Evolutionary conservation across 2,888 invertebrate genomes (phyloP).

Genomic region (Monoplex corrugatus): DNA sequence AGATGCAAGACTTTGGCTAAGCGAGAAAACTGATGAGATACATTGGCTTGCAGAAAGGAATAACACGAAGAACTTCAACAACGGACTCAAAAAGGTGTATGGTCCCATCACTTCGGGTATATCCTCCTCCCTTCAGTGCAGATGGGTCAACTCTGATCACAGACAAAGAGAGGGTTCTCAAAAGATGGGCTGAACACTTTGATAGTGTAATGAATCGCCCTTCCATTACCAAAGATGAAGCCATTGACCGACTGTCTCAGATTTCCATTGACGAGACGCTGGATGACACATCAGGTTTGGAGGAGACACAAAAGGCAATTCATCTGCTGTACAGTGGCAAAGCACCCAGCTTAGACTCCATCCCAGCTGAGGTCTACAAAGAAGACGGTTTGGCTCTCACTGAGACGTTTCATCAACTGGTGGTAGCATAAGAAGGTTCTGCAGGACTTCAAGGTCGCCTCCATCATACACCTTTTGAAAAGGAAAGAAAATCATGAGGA

Average conservation of each 20-base stretch:
- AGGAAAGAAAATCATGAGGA: no score
- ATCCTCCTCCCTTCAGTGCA: not conserved
- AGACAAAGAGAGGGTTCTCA: conserved; percentile 50
- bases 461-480: no score
- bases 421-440: conserved; percentile 42
- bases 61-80: not conserved
- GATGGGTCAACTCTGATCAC: not conserved
- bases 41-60: not conserved
- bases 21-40: not conserved
- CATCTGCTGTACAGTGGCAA: not conserved
- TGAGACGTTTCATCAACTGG: conserved; percentile 36
- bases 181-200: conserved; percentile 58
- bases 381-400: conserved; percentile 25
- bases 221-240: conserved; percentile 29
- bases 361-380: conserved; percentile 56
- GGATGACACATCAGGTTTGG: not conserved
- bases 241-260: conserved; percentile 41
- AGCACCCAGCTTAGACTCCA: conserved; percentile 49
- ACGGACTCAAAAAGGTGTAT: not conserved
- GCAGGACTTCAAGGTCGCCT: conserved; percentile 59
- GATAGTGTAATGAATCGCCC: not conserved
- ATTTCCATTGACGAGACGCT: not conserved
- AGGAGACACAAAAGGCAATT: conserved; percentile 29
- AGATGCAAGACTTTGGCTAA: no score
- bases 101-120: not conserved